Percentiles rank a stretch among this genome's conserved stretches.
Conservation (phyloP, 2,797 vertebrate species). For the Avahi laniger region DNA sequence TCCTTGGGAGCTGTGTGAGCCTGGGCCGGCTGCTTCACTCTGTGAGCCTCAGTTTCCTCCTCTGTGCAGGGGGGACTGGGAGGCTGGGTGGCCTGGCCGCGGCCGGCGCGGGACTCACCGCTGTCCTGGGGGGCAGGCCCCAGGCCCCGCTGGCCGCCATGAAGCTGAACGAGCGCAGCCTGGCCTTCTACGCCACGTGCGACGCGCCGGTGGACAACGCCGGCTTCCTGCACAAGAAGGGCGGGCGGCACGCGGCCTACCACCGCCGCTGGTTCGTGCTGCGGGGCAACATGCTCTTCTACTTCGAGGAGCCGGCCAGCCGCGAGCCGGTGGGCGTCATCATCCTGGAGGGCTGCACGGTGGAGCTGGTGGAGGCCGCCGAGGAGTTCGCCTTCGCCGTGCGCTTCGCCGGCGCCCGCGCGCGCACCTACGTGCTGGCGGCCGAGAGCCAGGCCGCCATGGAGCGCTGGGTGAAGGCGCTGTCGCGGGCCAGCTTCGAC, state of each 20-base stretch:
- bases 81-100: not conserved
- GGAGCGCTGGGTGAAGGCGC: constrained; percentile 97
- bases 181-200: constrained; percentile 96
- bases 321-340: constrained; percentile 95
- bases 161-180: constrained; percentile 97
- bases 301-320: constrained; percentile 95
- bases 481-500: constrained; percentile 96
- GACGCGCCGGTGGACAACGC: constrained; percentile 93
- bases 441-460: constrained; percentile 93
- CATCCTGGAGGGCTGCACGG: constrained; percentile 96
- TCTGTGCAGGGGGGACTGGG: not conserved
- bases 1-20: not conserved
- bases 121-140: not conserved
- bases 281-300: constrained; percentile 99
- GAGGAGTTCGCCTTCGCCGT: constrained; percentile 95
- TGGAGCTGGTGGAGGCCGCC: constrained; percentile 94
- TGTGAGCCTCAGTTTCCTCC: not conserved
- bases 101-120: not conserved
- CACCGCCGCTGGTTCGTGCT: constrained; percentile 98
- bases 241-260: constrained; percentile 93
- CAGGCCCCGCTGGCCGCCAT: constrained; percentile 78
- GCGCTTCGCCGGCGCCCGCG: constrained; percentile 90
- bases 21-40: not conserved
- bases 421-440: constrained; percentile 93
- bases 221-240: constrained; percentile 95